phyloP scores from a whole-genome alignment of 2,888 invertebrate species.

The Urechis unicinctus region DNA sequence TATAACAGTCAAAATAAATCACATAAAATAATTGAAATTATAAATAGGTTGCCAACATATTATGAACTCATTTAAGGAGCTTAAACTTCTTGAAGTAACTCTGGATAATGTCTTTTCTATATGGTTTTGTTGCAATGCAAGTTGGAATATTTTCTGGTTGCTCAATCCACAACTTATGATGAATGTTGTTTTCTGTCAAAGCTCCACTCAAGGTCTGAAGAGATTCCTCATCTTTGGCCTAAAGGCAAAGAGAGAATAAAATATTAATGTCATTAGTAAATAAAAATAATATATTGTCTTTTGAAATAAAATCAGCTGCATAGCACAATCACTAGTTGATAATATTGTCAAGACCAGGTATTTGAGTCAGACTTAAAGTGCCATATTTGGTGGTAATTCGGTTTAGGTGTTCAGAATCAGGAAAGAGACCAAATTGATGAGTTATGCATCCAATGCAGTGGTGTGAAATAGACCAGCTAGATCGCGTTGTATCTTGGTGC shows the following conservation, averaged over 20 bases:
- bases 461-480: too few species aligned
- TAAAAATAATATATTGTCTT: too few species aligned
- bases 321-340: too few species aligned
- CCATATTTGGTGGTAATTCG: too few species aligned
- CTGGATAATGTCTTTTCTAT: constrained; percentile 70
- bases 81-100: constrained; percentile 80
- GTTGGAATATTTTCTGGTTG: constrained; percentile 95
- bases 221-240: constrained; percentile 64
- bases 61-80: constrained; percentile 63
- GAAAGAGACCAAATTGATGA: too few species aligned
- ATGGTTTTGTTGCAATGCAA: constrained; percentile 88
- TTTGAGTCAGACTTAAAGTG: too few species aligned
- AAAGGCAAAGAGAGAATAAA: constrained; percentile 6
- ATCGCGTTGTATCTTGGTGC: too few species aligned
- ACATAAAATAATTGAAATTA: background rate
- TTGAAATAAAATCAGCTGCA: too few species aligned
- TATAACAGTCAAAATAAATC: background rate
- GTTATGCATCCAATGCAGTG: too few species aligned
- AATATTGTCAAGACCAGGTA: too few species aligned
- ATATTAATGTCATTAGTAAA: background rate
- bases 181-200: constrained; percentile 67
- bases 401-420: too few species aligned
- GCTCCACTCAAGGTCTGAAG: constrained; percentile 64
- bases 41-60: background rate
- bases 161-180: constrained; percentile 91